Percentiles rank a stretch among this genome's conserved stretches.
These are phyloP conservation scores for Coenobita brevimanus DNA, from an alignment of 1,140 invertebrate species.

Conservation along the genomic window DNA sequence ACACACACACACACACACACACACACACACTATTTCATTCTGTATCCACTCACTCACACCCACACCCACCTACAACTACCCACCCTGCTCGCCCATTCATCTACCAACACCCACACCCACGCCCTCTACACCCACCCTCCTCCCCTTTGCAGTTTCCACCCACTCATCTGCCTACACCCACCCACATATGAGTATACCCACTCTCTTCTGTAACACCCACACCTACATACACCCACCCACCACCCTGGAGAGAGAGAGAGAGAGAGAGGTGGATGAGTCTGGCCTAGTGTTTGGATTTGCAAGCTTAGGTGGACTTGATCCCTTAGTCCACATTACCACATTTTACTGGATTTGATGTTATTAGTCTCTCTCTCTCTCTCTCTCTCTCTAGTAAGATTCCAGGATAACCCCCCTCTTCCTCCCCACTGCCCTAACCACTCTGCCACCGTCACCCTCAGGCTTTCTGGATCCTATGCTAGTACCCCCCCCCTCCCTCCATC, in stretches of 20 bases:
- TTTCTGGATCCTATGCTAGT: neutral
- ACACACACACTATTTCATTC: too few relatives aligned
- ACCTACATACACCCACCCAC: neutral
- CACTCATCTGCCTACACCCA: neutral
- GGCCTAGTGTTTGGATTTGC: too few relatives aligned
- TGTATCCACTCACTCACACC: too few relatives aligned
- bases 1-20: neutral
- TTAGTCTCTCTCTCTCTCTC: neutral
- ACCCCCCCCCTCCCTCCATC: neutral
- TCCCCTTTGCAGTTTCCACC: neutral
- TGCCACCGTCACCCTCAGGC: too few relatives aligned
- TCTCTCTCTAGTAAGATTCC: neutral
- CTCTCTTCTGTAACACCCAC: neutral
- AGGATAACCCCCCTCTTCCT: neutral
- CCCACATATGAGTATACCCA: neutral
- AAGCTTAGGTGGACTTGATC: too few relatives aligned
- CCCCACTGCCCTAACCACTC: neutral
- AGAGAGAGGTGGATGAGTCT: too few relatives aligned
- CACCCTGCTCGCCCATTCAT: neutral
- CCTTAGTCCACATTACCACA: neutral
- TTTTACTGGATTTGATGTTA: neutral
- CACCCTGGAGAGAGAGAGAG: too few relatives aligned
- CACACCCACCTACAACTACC: too few relatives aligned
- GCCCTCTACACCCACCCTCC: neutral
- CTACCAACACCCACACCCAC: neutral